phyloP scores from a whole-genome alignment of 2,797 vertebrate species.

The Odontamblyopus rebecca region DNA sequence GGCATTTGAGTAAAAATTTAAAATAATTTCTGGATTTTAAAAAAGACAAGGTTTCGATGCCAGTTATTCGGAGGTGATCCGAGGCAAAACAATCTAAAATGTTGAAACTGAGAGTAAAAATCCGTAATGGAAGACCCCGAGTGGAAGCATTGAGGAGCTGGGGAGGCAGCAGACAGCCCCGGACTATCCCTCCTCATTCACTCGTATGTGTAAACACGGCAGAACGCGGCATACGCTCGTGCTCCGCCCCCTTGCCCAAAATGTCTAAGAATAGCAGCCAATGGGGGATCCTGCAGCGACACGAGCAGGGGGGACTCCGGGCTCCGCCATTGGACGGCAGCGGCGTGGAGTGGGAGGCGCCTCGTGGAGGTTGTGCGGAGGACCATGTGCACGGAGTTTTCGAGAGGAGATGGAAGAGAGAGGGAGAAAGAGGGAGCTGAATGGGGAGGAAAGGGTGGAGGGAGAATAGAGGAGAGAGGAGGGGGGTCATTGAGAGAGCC shows the following conservation, averaged over 20 bases:
- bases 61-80: too few species aligned
- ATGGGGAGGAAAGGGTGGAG: background rate
- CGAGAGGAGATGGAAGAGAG: constrained; percentile 59
- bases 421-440: background rate
- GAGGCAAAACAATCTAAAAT: too few species aligned
- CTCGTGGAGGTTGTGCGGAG: constrained; percentile 52
- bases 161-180: constrained; percentile 12
- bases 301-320: constrained; percentile 34
- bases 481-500: constrained; percentile 56
- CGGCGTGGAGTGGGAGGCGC: constrained; percentile 37
- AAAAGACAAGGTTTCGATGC: background rate
- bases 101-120: background rate
- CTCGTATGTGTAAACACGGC: constrained; percentile 70
- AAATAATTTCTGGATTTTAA: constrained; percentile 15
- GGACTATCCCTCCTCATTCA: constrained; percentile 56
- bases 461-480: background rate
- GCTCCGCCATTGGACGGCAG: constrained; percentile 55
- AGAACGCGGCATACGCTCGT: constrained; percentile 59
- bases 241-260: constrained; percentile 58
- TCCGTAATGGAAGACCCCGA: constrained; percentile 32
- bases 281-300: constrained; percentile 50
- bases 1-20: constrained; percentile 43
- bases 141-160: constrained; percentile 18
- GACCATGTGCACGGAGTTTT: constrained; percentile 74
- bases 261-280: constrained; percentile 69